Evolutionary conservation across 1,140 invertebrate species (phyloP), one percentile per base, ranked within the genome.

Genomic region (Anoplolepis gracilipes): DNA sequence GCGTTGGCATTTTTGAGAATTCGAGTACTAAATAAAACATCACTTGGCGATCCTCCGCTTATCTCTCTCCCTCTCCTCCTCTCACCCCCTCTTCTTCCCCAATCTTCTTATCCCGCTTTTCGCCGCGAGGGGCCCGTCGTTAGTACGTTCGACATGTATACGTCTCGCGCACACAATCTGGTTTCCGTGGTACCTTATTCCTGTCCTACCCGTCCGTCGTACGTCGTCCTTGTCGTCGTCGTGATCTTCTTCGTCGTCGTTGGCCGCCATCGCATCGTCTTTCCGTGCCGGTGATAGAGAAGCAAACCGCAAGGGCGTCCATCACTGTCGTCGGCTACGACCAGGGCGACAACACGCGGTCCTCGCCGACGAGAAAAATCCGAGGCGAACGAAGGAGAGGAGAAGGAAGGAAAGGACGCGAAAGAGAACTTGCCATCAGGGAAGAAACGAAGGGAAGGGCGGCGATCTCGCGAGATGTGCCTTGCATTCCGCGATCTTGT

Each of bases 21-120:
- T 87, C 88, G 87, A 90, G 90, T 92, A 93, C 91, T 93, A 93
- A 93, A 93, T 93, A 93, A 93, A 93, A 93, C 93, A 93, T 93
- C 93, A 93, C 90, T 92, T 85, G 88, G 65, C 65, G 79, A 78
- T 78, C 16, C 53, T 46, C 64, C 25, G 59, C 22, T 42, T 8
- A 25, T 46, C 5, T 1, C 7, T 36, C n/a, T 19, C 62, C 11
- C 33, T 13, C 28, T 2, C 6, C 4, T 22, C 10, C 30, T n/a
- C 33, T 13, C 28, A 1, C 6, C 4, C 30, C 10, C 30, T n/a
- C 33, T 81, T 22, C 8, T 2, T 53, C 19, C 39, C 10, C 39
- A 10, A 42, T 49, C 46, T 49, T 49, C 46, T 6, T 16, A 19
- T 49, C 46, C 16, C 28, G n/a, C 42, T 67, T 39, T 46, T 36